Base-by-base conservation (phyloP, 2,888 invertebrate species). In the Uloborus plumipes region DNA sequence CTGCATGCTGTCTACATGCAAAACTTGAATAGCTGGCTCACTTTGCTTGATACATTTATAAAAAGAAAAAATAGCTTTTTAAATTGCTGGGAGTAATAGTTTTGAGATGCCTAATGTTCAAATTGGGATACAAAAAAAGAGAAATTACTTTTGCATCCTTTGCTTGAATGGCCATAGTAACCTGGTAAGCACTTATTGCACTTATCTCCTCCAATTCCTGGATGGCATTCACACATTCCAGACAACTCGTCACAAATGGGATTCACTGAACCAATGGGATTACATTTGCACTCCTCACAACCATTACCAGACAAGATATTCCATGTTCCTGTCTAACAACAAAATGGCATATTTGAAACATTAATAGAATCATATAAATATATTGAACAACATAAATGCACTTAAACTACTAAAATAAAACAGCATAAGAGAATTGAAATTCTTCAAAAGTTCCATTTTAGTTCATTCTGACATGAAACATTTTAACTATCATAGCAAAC, bases 221-320 rank as follows among this genome's bases (percentile, higher is more conserved):
- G 87, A 47, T 89, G 90, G 85, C 90, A 90, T 73, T 86, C 86
- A 89, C 97, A 97, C 84, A 93, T 92, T 0, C 97, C 96, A 2
- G 92, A 92, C 85, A 90, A 90, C 7, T 93, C 92, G 88, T 96
- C 93, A 90, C 98, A 98, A 13, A 88, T 88, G 66, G 86, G 86
- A 84, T 89, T 89, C 58, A 88, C 84, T 1, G 91, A 90, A 9
- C 92, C 92, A n/a, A 88, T 85, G 0, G 88, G 87, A 85, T 91
- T 89, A 87, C 98, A 98, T 78, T 92, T 91, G 89, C 99, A 99
- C n/a, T 92, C 91, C 64, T 92, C 90, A 88, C 98, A 98, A 58
- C 95, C 96, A n/a, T 91, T 90, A 18, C 92, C 92, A 72, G 93
- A 91, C 7, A 90, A 90, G 55, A 94, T 89, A 85, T 95, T 95